A percentile compares a stretch with the other conserved stretches of the same genome.
Evolutionary conservation across 1,140 invertebrate species (phyloP).

Genomic region (Drosophila melanogaster): Release_6_plus_ISO1_MT NT_033779.5:613501-614000

Average conservation of each 20-base stretch:
- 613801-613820: background rate
- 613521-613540: background rate
- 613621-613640: background rate
- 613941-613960: background rate
- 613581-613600: background rate
- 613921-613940: constrained; percentile 61
- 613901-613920: constrained; percentile 50
- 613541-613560: constrained; percentile 22
- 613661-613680: background rate
- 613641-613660: background rate
- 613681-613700: background rate
- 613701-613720: too few relatives aligned
- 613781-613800: background rate
- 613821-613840: constrained; percentile 56
- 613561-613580: constrained; percentile 7
- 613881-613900: constrained; percentile 74
- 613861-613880: constrained; percentile 34
- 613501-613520: constrained; percentile 32
- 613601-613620: constrained; percentile 36
- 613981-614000: constrained; percentile 72
- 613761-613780: background rate
- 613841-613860: constrained; percentile 53
- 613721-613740: too few relatives aligned
- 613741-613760: too few relatives aligned
- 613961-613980: constrained; percentile 57